phyloP scores from a whole-genome alignment of 2,113 vertebrate species.

The Globicephala melas region DNA sequence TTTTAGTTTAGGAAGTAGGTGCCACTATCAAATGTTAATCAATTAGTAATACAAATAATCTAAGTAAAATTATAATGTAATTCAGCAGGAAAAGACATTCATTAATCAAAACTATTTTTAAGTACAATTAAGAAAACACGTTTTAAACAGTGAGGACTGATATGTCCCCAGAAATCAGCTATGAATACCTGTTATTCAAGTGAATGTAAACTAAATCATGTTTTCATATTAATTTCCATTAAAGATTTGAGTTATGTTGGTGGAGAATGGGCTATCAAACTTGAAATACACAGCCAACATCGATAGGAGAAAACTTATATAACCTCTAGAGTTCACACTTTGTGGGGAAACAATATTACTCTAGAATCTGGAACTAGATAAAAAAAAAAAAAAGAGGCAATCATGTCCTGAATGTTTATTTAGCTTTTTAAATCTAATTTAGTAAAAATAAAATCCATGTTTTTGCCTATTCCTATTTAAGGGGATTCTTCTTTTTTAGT shows the following conservation, averaged over 20 bases:
- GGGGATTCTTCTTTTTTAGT: not conserved
- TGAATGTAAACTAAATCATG: conserved; percentile 17
- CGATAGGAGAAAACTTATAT: not conserved
- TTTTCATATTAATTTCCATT: conserved; percentile 23
- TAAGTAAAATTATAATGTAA: conserved; percentile 26
- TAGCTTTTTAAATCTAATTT: conserved; percentile 19
- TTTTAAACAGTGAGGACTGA: not conserved
- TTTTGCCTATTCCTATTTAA: conserved; percentile 12
- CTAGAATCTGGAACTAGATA: not conserved
- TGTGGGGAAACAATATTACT: not conserved
- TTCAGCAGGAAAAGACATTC: not conserved
- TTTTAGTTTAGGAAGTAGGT: not conserved
- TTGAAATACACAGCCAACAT: not conserved
- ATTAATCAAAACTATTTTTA: not conserved
- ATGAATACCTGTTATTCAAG: not conserved
- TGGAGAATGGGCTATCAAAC: not conserved
- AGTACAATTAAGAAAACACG: not conserved
- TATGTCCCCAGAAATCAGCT: not conserved
- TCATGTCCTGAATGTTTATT: not conserved
- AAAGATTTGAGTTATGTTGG: not conserved
- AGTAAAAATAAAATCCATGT: conserved; percentile 18
- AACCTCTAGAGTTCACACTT: not conserved
- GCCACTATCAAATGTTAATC: conserved; percentile 3
- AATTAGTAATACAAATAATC: not conserved
- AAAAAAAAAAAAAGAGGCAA: not conserved